Conservation (phyloP, 2,113 vertebrate genomes). For the Poeciliopsis occidentalis region DNA sequence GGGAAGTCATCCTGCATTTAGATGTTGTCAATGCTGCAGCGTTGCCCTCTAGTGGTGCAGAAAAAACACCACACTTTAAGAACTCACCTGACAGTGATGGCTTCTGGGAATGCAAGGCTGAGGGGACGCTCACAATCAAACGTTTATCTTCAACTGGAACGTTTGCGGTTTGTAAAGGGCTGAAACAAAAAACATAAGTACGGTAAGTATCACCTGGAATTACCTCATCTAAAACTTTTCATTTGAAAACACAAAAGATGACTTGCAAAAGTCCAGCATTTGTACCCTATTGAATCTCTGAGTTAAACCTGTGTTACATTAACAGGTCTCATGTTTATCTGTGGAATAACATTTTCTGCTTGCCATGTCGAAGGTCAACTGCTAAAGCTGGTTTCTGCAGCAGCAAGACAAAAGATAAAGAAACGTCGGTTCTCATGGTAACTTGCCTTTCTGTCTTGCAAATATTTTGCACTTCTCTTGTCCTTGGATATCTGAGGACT, state of each 20-base stretch:
- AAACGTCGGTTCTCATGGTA: too few relatives aligned
- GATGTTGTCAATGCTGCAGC: constrained; percentile 51
- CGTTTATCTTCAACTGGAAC: constrained; percentile 82
- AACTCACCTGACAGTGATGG: constrained; percentile 87
- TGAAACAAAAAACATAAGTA: constrained; percentile 45
- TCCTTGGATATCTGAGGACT: too few relatives aligned
- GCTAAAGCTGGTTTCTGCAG: too few relatives aligned
- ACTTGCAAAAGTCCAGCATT: neutral
- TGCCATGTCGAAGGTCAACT: too few relatives aligned
- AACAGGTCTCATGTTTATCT: too few relatives aligned
- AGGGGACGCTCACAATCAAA: constrained; percentile 91
- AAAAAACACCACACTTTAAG: neutral
- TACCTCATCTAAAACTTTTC: neutral
- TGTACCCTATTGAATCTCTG: neutral
- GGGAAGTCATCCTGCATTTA: neutral
- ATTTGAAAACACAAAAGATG: neutral
- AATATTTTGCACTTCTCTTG: too few relatives aligned
- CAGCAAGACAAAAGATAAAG: too few relatives aligned
- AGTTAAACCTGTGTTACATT: too few relatives aligned
- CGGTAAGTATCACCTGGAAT: neutral
- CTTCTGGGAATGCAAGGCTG: constrained; percentile 93
- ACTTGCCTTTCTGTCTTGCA: too few relatives aligned
- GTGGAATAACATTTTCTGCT: too few relatives aligned
- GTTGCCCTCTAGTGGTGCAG: constrained; percentile 82
- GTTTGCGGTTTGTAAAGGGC: constrained; percentile 58